Evolutionary conservation across 2,888 invertebrate species (phyloP).

Genomic region (Pherbina coryleti): DNA sequence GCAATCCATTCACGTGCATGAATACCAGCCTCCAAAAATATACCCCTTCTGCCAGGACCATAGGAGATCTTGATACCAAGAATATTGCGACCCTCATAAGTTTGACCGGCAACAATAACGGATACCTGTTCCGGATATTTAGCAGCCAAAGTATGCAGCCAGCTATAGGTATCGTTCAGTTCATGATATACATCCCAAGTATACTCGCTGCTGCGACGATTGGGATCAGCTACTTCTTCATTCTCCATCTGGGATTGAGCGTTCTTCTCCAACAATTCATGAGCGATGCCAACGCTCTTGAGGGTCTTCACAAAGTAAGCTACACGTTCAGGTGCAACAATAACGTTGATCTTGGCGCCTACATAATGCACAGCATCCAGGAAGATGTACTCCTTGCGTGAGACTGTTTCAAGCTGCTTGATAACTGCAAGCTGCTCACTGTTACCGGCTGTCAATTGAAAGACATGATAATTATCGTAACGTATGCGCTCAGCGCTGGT

Average conservation of each 20-base stretch:
- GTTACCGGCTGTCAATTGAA: slow-evolving; percentile 71
- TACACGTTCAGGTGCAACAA: slow-evolving; percentile 56
- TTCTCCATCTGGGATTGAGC: slow-evolving; percentile 60
- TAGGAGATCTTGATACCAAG: slow-evolving; percentile 72
- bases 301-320: slow-evolving; percentile 49
- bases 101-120: slow-evolving; percentile 70
- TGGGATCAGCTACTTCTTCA: slow-evolving; percentile 51
- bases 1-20: slow-evolving; percentile 84
- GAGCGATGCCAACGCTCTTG: slow-evolving; percentile 60
- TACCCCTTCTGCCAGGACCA: slow-evolving; percentile 70
- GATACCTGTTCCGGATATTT: slow-evolving; percentile 70
- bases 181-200: slow-evolving; percentile 60
- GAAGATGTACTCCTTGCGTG: slow-evolving; percentile 67
- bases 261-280: slow-evolving; percentile 69
- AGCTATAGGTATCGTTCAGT: slow-evolving; percentile 71
- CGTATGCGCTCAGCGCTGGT: slow-evolving; percentile 48
- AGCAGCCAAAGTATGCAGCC: slow-evolving; percentile 71
- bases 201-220: slow-evolving; percentile 52
- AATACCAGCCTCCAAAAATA: slow-evolving; percentile 77
- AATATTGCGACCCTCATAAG: slow-evolving; percentile 74
- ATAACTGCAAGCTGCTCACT: slow-evolving; percentile 70
- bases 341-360: slow-evolving; percentile 68
- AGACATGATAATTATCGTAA: slow-evolving; percentile 74
- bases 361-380: slow-evolving; percentile 67
- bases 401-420: slow-evolving; percentile 62